Evolutionary conservation across 2,888 invertebrate species (phyloP), one percentile per base, ranked within the genome.

Genomic region (Myathropa florea): DNA sequence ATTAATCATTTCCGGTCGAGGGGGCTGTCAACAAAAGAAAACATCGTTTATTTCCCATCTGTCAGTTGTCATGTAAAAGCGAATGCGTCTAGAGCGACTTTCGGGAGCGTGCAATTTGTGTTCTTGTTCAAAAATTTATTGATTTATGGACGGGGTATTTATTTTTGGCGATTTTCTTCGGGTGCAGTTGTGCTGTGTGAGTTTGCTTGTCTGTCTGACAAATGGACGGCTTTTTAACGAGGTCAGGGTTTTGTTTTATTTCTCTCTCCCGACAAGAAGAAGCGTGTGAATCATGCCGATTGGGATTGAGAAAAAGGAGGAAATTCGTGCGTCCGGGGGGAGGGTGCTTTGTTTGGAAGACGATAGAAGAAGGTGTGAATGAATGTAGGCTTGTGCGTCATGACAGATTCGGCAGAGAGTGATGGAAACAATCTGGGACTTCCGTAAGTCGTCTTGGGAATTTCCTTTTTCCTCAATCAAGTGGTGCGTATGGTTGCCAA

Each of bases 161-260:
- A 39, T 39, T 39, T 39, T 39, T 39, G 14, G 14, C n/a, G 39
- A 39, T n/a, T n/a, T 14, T 46, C 14, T 18, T 76, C 10, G 23
- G 57, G 14, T 67, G 46, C 57, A 21, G n/a, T 10, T 6, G 21
- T 30, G 23, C 9, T n/a, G n/a, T n/a, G 14, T 55, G 55, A 28
- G 28, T 23, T n/a, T 2, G 9, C 21, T 4, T 67, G 18, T 4
- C n/a, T 9, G 24, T 23, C 12, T 24, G 57, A 23, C 12, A 23
- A 57, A 24, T 24, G 24, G 10, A 26, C 23, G 23, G 24, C 64
- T 64, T 46, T 79, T 39, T 53, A 71, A 71, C 64, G 59, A 79
- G 30, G 59, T 59, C 4, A 46, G n/a, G 46, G 46, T 46, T 46
- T 18, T 46, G 6, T 18, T 46, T 18, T 46, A 46, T 46, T 46